phyloP scores from a whole-genome alignment of 2,797 vertebrate genomes.

The Mallotus villosus region DNA sequence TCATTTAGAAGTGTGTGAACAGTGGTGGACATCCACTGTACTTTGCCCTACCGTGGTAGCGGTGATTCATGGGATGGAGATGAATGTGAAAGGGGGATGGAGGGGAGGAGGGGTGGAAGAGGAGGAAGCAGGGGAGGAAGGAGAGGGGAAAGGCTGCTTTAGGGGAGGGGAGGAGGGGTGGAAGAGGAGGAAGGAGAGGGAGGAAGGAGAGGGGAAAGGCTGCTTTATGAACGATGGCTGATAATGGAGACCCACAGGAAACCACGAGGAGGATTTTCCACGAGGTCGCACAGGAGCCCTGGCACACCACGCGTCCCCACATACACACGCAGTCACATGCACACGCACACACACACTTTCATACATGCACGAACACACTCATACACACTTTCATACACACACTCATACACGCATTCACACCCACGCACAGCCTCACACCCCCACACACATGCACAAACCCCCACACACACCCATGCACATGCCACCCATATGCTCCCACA shows the following conservation, averaged over 20 bases:
- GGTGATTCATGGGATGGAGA: conserved; percentile 69
- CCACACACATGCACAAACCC: not conserved
- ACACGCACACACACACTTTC: conserved; percentile 42
- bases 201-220: conserved; percentile 69
- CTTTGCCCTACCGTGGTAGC: conserved; percentile 57
- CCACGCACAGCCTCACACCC: too few species aligned
- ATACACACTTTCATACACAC: not conserved
- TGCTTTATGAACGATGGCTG: conserved; percentile 70
- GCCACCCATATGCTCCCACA: conserved; percentile 39
- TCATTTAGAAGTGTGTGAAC: not conserved
- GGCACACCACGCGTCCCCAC: conserved; percentile 47
- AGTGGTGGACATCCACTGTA: conserved; percentile 2
- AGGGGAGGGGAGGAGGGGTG: conserved; percentile 63
- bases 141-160: conserved; percentile 66
- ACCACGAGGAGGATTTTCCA: conserved; percentile 73
- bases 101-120: conserved; percentile 67
- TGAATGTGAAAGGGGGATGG: conserved; percentile 55
- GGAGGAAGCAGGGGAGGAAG: conserved; percentile 71
- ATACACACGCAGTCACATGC: conserved; percentile 37
- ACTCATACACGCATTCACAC: not conserved
- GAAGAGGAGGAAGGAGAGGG: conserved; percentile 70
- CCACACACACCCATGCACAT: conserved; percentile 13
- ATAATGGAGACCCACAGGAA: conserved; percentile 77
- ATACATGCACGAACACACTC: not conserved
- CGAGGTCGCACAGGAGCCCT: conserved; percentile 67